A percentile compares a stretch with the other conserved stretches of the same genome.
Conservation (phyloP, 2,113 vertebrate species). For the Hipposideros armiger region DNA sequence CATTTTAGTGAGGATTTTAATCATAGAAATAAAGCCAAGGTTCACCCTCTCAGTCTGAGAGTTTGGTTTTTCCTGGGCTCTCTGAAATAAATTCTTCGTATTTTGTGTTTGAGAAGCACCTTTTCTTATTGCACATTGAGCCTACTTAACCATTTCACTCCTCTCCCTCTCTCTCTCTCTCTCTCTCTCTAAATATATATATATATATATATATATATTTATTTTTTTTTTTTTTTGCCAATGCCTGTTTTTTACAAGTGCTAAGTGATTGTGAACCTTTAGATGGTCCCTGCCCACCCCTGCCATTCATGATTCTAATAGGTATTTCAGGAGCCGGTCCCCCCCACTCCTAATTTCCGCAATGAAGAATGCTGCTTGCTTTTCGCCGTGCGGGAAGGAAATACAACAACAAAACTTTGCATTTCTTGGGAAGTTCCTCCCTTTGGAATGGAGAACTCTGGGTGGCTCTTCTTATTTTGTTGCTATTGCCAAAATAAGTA, state of each 20-base stretch:
- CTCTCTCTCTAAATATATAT: neutral
- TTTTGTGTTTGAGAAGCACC: neutral
- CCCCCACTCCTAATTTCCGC: neutral
- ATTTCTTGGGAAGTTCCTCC: constrained; percentile 91
- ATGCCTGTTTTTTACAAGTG: constrained; percentile 27
- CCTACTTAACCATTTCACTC: constrained; percentile 12
- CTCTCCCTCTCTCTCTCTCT: neutral
- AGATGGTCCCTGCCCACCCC: constrained; percentile 44
- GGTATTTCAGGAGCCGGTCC: neutral
- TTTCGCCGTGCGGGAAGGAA: constrained; percentile 83
- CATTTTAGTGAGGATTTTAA: constrained; percentile 64
- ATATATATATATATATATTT: neutral
- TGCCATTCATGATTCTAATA: constrained; percentile 18
- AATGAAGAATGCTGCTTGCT: constrained; percentile 68
- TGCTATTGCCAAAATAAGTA: constrained; percentile 87
- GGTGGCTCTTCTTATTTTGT: constrained; percentile 86
- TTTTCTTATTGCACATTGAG: neutral
- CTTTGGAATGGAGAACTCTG: constrained; percentile 87
- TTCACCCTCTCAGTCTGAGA: constrained; percentile 74
- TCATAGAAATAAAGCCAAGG: constrained; percentile 69
- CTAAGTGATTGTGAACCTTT: neutral
- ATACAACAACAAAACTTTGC: constrained; percentile 87
- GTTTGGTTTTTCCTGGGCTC: constrained; percentile 69
- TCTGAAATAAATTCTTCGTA: constrained; percentile 42
- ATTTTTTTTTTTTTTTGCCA: neutral